Conservation (phyloP, 2,888 invertebrate species). For the Timandra comae region DNA sequence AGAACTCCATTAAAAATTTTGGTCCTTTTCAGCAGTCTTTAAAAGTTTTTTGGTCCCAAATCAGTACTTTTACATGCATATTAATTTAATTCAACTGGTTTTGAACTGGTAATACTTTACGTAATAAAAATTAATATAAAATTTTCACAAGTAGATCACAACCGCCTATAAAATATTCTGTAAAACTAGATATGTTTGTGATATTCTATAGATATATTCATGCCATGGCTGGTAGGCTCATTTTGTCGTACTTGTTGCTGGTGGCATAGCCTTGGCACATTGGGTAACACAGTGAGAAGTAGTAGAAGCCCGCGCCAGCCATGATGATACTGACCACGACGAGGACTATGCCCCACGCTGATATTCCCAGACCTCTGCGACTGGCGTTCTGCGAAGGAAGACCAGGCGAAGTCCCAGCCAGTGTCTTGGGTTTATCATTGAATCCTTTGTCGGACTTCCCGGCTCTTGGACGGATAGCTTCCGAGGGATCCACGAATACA, state of each 20-base stretch:
- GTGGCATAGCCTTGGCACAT: slow-evolving; percentile 65
- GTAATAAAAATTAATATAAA: no score
- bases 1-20: no score
- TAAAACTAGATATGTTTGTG: slow-evolving; percentile 24
- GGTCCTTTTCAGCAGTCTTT: neutral
- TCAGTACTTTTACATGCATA: neutral
- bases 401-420: slow-evolving; percentile 37
- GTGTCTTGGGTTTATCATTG: slow-evolving; percentile 33
- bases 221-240: slow-evolving; percentile 63
- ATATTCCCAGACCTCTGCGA: slow-evolving; percentile 66
- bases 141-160: neutral
- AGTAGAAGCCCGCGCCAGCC: slow-evolving; percentile 76
- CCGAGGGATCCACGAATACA: slow-evolving; percentile 32
- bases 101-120: no score
- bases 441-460: slow-evolving; percentile 1
- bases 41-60: neutral
- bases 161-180: neutral
- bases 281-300: slow-evolving; percentile 81
- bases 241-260: slow-evolving; percentile 74
- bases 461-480: slow-evolving; percentile 29
- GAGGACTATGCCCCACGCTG: slow-evolving; percentile 81
- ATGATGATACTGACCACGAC: slow-evolving; percentile 69
- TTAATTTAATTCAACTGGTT: neutral
- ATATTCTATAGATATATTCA: slow-evolving; percentile 25
- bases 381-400: slow-evolving; percentile 38